A percentile compares a stretch with the other conserved stretches of the same genome.
These are phyloP conservation scores for Drosophila trapezifrons DNA, from an alignment of 1,140 invertebrate genomes.

Conservation along the genomic window DNA sequence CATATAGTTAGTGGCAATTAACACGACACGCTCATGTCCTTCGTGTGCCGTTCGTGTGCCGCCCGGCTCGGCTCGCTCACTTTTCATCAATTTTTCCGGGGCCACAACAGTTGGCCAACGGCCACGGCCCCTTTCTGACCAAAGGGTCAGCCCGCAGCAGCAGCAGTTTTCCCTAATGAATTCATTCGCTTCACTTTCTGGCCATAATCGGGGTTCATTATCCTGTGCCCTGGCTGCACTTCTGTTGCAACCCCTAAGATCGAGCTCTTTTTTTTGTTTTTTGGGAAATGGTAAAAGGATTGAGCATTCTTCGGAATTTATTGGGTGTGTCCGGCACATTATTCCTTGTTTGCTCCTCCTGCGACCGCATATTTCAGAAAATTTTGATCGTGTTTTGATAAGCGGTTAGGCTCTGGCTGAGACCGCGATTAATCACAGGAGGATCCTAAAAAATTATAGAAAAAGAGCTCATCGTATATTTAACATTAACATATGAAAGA, in stretches of 20 bases:
- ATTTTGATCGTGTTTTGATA: conserved; percentile 76
- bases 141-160: conserved; percentile 23
- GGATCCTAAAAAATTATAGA: background rate
- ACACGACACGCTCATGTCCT: conserved; percentile 73
- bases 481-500: conserved; percentile 5
- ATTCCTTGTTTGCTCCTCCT: conserved; percentile 49
- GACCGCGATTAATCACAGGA: conserved; percentile 53
- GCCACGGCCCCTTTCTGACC: conserved; percentile 59
- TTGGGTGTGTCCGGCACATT: conserved; percentile 76
- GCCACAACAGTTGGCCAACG: conserved; percentile 74
- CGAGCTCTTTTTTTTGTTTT: conserved; percentile 48
- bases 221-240: conserved; percentile 43
- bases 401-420: conserved; percentile 53
- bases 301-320: conserved; percentile 75
- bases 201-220: conserved; percentile 77
- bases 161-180: conserved; percentile 78
- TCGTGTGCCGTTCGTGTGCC: conserved; percentile 63
- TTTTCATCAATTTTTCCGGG: conserved; percentile 72
- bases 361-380: conserved; percentile 44
- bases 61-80: conserved; percentile 31
- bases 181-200: conserved; percentile 80
- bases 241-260: conserved; percentile 44
- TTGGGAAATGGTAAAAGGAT: conserved; percentile 69
- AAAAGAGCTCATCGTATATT: background rate
- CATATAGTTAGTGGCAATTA: conserved; percentile 74